phyloP scores from a whole-genome alignment of 2,888 invertebrate genomes.

The Noctua janthina region DNA sequence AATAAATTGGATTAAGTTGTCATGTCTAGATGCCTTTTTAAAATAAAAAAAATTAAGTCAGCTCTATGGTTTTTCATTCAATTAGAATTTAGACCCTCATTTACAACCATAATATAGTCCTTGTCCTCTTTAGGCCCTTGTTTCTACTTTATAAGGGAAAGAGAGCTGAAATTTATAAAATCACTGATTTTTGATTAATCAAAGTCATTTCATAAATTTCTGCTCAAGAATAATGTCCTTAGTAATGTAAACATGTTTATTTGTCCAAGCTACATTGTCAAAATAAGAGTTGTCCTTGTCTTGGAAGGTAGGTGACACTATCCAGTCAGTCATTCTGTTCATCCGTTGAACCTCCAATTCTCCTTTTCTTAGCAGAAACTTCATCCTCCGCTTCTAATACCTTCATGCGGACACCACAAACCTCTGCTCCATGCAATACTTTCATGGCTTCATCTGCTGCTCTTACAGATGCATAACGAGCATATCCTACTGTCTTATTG shows the following conservation, averaged over 20 bases:
- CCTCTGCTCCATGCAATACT: slow-evolving; percentile 95
- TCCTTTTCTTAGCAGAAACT: slow-evolving; percentile 76
- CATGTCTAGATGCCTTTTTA: slow-evolving; percentile 62
- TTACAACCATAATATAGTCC: slow-evolving; percentile 13
- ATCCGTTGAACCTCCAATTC: slow-evolving; percentile 54
- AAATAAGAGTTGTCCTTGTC: slow-evolving; percentile 61
- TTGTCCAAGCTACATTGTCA: slow-evolving; percentile 67
- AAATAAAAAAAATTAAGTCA: slow-evolving; percentile 62
- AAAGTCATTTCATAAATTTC: slow-evolving; percentile 50
- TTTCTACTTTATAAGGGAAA: slow-evolving; percentile 10
- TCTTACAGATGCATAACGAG: slow-evolving; percentile 94
- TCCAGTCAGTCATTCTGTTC: slow-evolving; percentile 56
- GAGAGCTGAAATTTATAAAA: slow-evolving; percentile 40
- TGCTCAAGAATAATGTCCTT: slow-evolving; percentile 72
- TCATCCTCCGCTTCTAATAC: slow-evolving; percentile 96
- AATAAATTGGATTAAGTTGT: slow-evolving; percentile 77
- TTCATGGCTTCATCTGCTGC: slow-evolving; percentile 94
- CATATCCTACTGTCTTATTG: slow-evolving; percentile 98
- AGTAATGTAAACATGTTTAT: slow-evolving; percentile 67
- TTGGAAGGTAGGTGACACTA: slow-evolving; percentile 40
- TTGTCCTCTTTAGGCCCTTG: slow-evolving; percentile 34
- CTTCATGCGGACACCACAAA: slow-evolving; percentile 96
- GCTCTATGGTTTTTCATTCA: slow-evolving; percentile 16
- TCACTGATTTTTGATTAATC: slow-evolving; percentile 11
- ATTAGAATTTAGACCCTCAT: background rate